Percentiles rank a stretch among this genome's conserved stretches.
phyloP scores from a whole-genome alignment of 2,888 invertebrate genomes.

The Xylota sylvarum region DNA sequence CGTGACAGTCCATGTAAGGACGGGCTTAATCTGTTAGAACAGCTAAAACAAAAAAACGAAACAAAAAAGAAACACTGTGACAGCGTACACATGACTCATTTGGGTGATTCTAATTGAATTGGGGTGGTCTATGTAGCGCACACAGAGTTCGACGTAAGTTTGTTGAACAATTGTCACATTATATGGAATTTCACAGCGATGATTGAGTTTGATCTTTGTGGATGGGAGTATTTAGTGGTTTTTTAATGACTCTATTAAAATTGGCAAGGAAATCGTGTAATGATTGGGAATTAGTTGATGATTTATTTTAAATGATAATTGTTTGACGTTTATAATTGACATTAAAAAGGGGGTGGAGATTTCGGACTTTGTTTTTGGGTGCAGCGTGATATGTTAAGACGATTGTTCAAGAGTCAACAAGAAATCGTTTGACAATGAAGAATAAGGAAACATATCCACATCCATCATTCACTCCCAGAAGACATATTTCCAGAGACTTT shows the following conservation, averaged over 20 bases:
- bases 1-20: constrained; percentile 47
- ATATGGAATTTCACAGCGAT: constrained; percentile 26
- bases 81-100: constrained; percentile 31
- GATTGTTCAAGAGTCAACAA: too few species aligned
- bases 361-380: too few species aligned
- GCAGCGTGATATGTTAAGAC: too few species aligned
- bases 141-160: constrained; percentile 7
- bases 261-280: constrained; percentile 17
- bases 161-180: constrained; percentile 51
- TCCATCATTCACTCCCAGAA: too few species aligned
- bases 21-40: constrained; percentile 3
- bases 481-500: too few species aligned
- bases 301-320: constrained; percentile 1
- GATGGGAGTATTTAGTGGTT: neutral
- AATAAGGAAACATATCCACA: too few species aligned
- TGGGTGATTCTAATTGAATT: constrained; percentile 48
- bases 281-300: constrained; percentile 28
- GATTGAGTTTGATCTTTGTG: constrained; percentile 16
- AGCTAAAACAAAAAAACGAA: constrained; percentile 18
- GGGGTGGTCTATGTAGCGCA: constrained; percentile 38
- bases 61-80: constrained; percentile 23
- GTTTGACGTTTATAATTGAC: neutral
- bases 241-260: constrained; percentile 37
- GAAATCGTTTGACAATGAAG: too few species aligned
- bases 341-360: neutral